Base-by-base conservation (phyloP, 2,888 invertebrate genomes). In the Diogma glabrata region DNA sequence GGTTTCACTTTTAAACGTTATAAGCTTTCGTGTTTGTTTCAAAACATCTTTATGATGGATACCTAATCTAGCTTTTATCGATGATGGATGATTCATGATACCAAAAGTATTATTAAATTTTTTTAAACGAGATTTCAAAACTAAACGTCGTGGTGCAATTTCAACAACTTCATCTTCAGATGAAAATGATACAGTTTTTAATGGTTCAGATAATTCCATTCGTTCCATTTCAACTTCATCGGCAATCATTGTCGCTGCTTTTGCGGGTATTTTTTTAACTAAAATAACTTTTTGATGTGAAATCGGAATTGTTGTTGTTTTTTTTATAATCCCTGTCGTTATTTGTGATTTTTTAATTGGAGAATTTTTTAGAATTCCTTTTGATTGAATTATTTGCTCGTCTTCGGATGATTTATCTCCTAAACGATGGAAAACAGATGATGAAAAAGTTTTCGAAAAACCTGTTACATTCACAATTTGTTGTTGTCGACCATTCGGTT, bases 91-190 rank as follows among this genome's bases (percentile, higher is more conserved):
- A 43, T 28, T 10, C 10, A 3, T n/a, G 28, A 19, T 14, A 43
- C 43, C 43, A 40, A 20, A 20, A 9, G 14, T 5, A 3, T 20
- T 23, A 46, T 46, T 56, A 48, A 26, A 47, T 49, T 52, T 47
- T 53, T 30, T 46, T 51, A 20, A 54, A 56, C 56, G 57, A 6
- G 60, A 54, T 24, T 54, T 57, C 2, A 58, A 26, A 16, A 54
- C 51, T 1, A 58, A 54, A 3, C 54, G 53, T 3, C 69, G 59
- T 1, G 63, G 62, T 7, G 59, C 60, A 19, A 70, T 69, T 60
- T 70, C 70, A n/a, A 67, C 60, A 9, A 70, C 67, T 57, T 70
- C 70, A 3, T 70, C 70, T 12, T 66, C 67, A 0, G 69, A 63
- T 4, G 70, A 70, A 51, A 70, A 70, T 49, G 68, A 67, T 0